These are phyloP conservation scores for Malacosoma neustria DNA, from an alignment of 2,888 invertebrate genomes.

Conservation along the genomic window DNA sequence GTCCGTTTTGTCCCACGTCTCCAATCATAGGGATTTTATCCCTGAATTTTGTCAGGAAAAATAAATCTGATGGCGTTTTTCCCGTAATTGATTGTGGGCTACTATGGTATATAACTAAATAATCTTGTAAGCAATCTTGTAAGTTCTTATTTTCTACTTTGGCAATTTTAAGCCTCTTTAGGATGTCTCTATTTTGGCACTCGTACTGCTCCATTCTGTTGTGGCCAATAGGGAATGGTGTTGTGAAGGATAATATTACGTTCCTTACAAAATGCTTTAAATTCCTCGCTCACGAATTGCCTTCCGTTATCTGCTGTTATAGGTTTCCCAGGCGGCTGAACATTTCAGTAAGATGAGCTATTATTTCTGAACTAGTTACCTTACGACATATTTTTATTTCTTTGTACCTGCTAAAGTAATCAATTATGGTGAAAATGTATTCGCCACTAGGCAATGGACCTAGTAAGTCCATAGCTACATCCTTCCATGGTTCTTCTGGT, in stretches of 20 bases:
- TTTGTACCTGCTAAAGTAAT: constrained; percentile 16
- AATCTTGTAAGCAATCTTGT: constrained; percentile 13
- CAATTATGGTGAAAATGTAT: constrained; percentile 13
- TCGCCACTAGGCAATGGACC: constrained; percentile 14
- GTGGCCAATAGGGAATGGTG: constrained; percentile 20
- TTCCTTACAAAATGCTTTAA: constrained; percentile 8
- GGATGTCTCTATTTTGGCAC: constrained; percentile 20
- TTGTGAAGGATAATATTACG: constrained; percentile 12
- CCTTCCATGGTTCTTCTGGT: constrained; percentile 12
- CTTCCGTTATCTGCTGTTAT: constrained; percentile 16
- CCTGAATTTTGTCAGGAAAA: constrained; percentile 11
- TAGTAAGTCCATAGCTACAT: constrained; percentile 14
- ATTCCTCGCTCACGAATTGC: neutral
- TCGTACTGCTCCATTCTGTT: constrained; percentile 22
- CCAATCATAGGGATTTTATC: constrained; percentile 17
- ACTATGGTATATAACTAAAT: constrained; percentile 20
- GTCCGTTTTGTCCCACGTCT: constrained; percentile 16
- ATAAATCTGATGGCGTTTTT: constrained; percentile 17
- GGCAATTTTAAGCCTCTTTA: constrained; percentile 18
- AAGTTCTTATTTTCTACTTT: constrained; percentile 8
- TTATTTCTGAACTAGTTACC: constrained; percentile 9
- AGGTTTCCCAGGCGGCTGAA: constrained; percentile 13
- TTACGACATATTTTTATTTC: constrained; percentile 11
- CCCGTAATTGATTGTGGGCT: constrained; percentile 17
- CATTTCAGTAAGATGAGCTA: constrained; percentile 12